Conservation (phyloP, 2,113 vertebrate genomes). For the Gopherus flavomarginatus region DNA sequence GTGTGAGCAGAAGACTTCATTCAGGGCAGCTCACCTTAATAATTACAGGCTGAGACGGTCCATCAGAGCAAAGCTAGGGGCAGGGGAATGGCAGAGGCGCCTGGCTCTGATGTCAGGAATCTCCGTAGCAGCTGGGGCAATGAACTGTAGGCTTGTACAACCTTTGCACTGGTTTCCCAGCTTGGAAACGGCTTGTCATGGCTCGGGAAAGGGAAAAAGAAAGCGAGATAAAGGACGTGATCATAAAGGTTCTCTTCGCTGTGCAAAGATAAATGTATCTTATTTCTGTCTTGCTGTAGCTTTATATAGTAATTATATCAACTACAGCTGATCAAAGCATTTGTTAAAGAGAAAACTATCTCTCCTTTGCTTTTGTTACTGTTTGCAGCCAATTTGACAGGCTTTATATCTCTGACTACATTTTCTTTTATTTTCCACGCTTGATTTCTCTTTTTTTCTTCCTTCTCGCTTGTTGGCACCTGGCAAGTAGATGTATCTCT, state of each 20-base stretch:
- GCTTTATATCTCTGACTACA: slow-evolving; percentile 72
- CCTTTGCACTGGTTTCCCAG: slow-evolving; percentile 23
- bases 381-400: slow-evolving; percentile 81
- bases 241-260: slow-evolving; percentile 74
- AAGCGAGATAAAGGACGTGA: slow-evolving; percentile 48
- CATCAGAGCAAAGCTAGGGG: not conserved
- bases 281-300: slow-evolving; percentile 79
- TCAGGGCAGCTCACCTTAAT: not conserved
- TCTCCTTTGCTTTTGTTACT: slow-evolving; percentile 81
- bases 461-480: slow-evolving; percentile 72
- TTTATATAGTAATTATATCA: slow-evolving; percentile 85
- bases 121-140: accelerated
- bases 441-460: slow-evolving; percentile 78
- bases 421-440: slow-evolving; percentile 80
- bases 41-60: not conserved
- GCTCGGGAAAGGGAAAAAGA: slow-evolving; percentile 16
- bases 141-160: slow-evolving; percentile 3
- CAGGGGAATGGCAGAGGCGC: not conserved
- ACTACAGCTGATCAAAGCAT: slow-evolving; percentile 83
- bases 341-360: slow-evolving; percentile 84
- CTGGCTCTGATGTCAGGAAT: not conserved
- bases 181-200: slow-evolving; percentile 40
- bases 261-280: slow-evolving; percentile 71
- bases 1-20: not conserved
- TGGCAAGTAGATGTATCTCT: slow-evolving; percentile 54